Evolutionary conservation across 1,140 invertebrate species (phyloP).

Genomic region (Drosophila pectinifera): DNA sequence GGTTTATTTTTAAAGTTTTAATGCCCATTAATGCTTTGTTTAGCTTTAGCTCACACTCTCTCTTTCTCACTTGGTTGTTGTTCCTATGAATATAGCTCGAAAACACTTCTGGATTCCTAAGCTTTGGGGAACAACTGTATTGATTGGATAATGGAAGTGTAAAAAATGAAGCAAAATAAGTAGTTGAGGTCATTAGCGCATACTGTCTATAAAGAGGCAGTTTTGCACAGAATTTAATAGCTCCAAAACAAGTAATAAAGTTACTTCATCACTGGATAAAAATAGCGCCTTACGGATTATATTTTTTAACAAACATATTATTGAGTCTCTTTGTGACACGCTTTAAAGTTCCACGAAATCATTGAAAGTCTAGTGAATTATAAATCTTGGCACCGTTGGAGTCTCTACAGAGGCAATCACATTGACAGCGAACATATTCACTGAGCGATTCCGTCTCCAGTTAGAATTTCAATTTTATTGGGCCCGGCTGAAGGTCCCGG

Average conservation of each 20-base stretch:
- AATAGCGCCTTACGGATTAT: constrained; percentile 6
- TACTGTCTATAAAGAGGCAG: not conserved
- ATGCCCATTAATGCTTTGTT: constrained; percentile 55
- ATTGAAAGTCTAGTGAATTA: constrained; percentile 20
- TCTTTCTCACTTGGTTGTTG: not conserved
- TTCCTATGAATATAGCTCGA: constrained; percentile 33
- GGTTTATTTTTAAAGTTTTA: constrained; percentile 64
- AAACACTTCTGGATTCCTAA: constrained; percentile 45
- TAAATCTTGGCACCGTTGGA: constrained; percentile 13
- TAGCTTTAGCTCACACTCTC: constrained; percentile 20
- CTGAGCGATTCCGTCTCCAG: constrained; percentile 3
- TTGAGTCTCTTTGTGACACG: constrained; percentile 6
- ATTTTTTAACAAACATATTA: constrained; percentile 5
- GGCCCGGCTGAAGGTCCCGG: constrained; percentile 14
- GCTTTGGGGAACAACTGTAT: constrained; percentile 10
- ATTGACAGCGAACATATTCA: constrained; percentile 14
- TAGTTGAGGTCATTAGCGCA: too few species aligned
- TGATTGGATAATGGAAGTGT: not conserved
- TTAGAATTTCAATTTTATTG: constrained; percentile 22
- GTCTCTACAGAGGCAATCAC: constrained; percentile 28
- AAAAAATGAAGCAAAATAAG: too few species aligned
- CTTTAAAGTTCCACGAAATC: constrained; percentile 30
- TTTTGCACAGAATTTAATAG: not conserved
- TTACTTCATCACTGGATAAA: constrained; percentile 4
- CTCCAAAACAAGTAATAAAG: not conserved